These are phyloP conservation scores for Nothura maculosa DNA, from an alignment of 2,797 vertebrate genomes.

Conservation along the genomic window DNA sequence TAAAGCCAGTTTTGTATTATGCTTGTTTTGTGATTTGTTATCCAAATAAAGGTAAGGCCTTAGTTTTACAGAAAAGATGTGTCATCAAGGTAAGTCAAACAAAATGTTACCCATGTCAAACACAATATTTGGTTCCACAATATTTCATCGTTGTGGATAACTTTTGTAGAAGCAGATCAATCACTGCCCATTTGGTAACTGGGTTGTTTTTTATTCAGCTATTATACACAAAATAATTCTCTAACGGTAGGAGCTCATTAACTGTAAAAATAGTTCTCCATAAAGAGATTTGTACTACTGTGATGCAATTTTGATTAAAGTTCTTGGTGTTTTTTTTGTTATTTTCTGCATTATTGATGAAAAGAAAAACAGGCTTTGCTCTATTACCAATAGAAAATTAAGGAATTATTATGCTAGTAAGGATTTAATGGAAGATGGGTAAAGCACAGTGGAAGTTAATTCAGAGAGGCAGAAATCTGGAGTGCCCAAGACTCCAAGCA, in stretches of 20 bases:
- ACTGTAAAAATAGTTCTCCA: background rate
- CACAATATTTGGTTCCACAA: background rate
- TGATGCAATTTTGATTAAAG: background rate
- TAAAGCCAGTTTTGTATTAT: background rate
- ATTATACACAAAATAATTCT: background rate
- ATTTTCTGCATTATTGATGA: background rate
- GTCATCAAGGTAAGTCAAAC: background rate
- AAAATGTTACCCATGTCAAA: background rate
- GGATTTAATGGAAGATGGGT: background rate
- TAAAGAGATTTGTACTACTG: accelerated
- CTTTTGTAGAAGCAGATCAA: background rate
- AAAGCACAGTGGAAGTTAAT: background rate
- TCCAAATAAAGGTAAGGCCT: background rate
- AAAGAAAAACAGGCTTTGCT: background rate
- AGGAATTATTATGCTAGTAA: background rate
- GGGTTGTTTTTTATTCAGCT: background rate
- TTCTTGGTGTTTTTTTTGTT: too few relatives aligned
- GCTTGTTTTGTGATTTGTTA: background rate
- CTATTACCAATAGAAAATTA: background rate
- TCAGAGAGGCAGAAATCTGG: background rate
- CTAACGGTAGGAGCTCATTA: background rate
- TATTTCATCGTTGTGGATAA: background rate
- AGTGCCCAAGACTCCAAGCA: background rate
- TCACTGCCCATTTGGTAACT: background rate
- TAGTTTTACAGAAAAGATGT: background rate